Conservation (phyloP, 2,888 invertebrate species). For the Pheosia tremula region DNA sequence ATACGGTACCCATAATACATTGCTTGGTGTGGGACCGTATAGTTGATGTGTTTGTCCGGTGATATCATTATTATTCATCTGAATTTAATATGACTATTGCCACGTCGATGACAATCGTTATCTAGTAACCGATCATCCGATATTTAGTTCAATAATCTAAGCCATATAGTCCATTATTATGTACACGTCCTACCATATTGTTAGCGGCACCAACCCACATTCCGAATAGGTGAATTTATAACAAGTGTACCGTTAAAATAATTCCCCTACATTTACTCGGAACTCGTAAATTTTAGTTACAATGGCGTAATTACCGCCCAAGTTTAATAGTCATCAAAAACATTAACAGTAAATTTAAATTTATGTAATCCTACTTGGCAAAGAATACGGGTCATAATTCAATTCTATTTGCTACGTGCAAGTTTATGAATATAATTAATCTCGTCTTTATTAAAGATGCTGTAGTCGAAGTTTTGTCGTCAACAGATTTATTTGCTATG, state of each 20-base stretch:
- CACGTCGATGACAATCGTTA: too few species aligned
- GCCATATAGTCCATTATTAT: too few species aligned
- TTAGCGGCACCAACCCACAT: background rate
- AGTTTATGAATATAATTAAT: constrained; percentile 41
- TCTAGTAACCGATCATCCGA: too few species aligned
- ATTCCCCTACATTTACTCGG: background rate
- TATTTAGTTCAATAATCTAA: too few species aligned
- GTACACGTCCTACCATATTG: background rate
- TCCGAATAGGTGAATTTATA: background rate
- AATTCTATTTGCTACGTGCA: constrained; percentile 35
- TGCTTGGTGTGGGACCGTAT: too few species aligned
- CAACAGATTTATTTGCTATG: constrained; percentile 1
- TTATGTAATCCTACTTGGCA: constrained; percentile 25
- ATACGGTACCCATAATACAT: too few species aligned
- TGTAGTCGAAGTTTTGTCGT: constrained; percentile 7
- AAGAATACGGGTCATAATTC: constrained; percentile 33
- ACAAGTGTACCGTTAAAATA: constrained; percentile 1
- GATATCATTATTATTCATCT: too few species aligned
- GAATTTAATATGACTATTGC: too few species aligned
- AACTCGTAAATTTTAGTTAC: background rate
- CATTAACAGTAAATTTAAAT: constrained; percentile 23
- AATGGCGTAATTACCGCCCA: background rate
- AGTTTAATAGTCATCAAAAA: constrained; percentile 1
- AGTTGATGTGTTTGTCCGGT: too few species aligned
- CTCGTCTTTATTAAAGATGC: constrained; percentile 36